A percentile compares a stretch with the other conserved stretches of the same genome.
Conservation (phyloP, 2,113 vertebrate genomes). For the Pavo muticus region DNA sequence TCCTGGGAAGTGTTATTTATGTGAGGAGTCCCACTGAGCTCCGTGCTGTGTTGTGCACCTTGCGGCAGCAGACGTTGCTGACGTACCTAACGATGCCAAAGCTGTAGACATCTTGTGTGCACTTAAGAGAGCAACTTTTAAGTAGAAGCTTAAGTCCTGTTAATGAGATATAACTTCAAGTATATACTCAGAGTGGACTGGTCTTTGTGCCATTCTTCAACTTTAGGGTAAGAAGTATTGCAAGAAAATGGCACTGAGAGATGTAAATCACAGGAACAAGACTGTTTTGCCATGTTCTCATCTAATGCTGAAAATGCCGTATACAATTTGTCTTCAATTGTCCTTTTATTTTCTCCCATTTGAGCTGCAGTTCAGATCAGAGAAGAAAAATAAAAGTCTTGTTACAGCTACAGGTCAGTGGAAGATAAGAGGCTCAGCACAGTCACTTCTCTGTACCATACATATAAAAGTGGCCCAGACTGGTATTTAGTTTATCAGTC, state of each 20-base stretch:
- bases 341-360: conserved; percentile 37
- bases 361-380: conserved; percentile 27
- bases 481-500: conserved; percentile 63
- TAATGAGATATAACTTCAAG: background rate
- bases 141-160: background rate
- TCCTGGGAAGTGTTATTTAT: background rate
- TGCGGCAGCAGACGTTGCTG: background rate
- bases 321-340: background rate
- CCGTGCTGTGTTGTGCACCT: background rate
- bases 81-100: background rate
- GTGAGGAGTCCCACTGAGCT: fast-evolving
- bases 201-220: background rate
- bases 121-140: background rate
- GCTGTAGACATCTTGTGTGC: background rate
- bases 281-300: background rate
- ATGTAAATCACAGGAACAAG: background rate
- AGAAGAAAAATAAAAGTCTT: conserved; percentile 49
- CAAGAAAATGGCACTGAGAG: background rate
- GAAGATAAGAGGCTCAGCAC: conserved; percentile 57
- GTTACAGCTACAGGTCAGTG: conserved; percentile 58
- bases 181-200: background rate
- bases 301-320: background rate
- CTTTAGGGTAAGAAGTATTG: background rate
- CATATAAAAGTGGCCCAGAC: conserved; percentile 26
- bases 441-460: conserved; percentile 23